Conservation (phyloP, 1,140 invertebrate genomes). For the Trissolcus basalis region DNA sequence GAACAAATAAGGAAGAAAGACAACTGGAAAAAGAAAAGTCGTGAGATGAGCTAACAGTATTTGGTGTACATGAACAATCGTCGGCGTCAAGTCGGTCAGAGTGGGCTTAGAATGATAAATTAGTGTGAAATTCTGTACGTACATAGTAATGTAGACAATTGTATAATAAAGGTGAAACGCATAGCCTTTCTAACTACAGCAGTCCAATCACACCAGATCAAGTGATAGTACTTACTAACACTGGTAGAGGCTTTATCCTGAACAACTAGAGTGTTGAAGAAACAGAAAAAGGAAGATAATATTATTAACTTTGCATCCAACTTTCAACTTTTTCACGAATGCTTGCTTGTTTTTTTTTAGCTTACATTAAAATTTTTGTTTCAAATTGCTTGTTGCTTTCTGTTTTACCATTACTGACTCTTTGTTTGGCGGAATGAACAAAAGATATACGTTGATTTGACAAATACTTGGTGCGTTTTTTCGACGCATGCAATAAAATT, state of each 20-base stretch:
- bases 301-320: conserved; percentile 74
- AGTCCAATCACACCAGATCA: conserved; percentile 79
- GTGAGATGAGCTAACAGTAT: conserved; percentile 1
- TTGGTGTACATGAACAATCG: conserved; percentile 39
- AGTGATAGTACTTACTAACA: conserved; percentile 92
- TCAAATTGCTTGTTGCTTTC: neutral
- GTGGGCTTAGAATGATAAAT: conserved; percentile 35
- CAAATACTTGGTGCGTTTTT: conserved; percentile 49
- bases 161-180: conserved; percentile 67
- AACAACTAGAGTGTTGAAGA: conserved; percentile 89
- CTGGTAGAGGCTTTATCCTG: conserved; percentile 97
- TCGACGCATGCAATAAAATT: conserved; percentile 52
- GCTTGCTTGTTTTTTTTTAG: no score
- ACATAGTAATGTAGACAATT: conserved; percentile 51
- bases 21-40: neutral
- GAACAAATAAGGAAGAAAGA: no score
- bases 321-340: no score
- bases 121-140: conserved; percentile 46
- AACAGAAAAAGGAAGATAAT: conserved; percentile 79
- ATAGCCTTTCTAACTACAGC: conserved; percentile 77
- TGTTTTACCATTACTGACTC: neutral
- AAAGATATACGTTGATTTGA: conserved; percentile 23
- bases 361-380: no score
- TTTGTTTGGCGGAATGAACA: neutral
- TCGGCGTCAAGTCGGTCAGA: conserved; percentile 36